phyloP scores from a whole-genome alignment of 2,888 invertebrate species.

The Apamea sordens region DNA sequence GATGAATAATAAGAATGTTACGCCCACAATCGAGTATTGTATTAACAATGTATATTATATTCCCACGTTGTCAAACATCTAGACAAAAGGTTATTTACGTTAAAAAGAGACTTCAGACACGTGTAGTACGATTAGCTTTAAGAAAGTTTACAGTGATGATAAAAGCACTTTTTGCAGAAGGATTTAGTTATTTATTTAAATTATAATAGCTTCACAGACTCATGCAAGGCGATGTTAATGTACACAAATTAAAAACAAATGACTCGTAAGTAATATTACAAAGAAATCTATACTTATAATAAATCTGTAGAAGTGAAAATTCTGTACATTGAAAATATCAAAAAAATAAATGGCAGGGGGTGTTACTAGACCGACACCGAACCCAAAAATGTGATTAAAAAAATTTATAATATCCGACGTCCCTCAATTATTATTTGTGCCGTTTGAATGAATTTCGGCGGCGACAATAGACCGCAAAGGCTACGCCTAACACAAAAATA shows the following conservation, averaged over 20 bases:
- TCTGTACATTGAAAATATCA: too few relatives aligned
- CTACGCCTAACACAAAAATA: neutral
- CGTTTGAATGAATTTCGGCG: neutral
- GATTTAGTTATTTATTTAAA: neutral
- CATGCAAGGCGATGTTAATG: neutral
- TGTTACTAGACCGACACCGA: too few relatives aligned
- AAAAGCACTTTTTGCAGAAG: neutral
- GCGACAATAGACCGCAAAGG: neutral
- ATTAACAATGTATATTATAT: neutral
- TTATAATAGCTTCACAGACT: neutral
- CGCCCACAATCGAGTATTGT: neutral
- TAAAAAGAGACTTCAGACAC: neutral
- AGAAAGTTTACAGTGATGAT: too few relatives aligned
- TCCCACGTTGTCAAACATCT: neutral
- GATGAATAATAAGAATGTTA: conserved; percentile 7
- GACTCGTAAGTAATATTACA: neutral
- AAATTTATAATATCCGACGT: neutral
- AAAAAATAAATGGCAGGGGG: too few relatives aligned
- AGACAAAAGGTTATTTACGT: neutral
- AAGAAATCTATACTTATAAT: neutral
- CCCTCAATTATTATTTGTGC: neutral
- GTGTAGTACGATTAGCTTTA: neutral
- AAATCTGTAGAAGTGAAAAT: too few relatives aligned
- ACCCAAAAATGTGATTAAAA: too few relatives aligned
- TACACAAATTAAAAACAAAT: too few relatives aligned